Conservation (phyloP, 1,140 invertebrate species). For the Habropoda laboriosa region DNA sequence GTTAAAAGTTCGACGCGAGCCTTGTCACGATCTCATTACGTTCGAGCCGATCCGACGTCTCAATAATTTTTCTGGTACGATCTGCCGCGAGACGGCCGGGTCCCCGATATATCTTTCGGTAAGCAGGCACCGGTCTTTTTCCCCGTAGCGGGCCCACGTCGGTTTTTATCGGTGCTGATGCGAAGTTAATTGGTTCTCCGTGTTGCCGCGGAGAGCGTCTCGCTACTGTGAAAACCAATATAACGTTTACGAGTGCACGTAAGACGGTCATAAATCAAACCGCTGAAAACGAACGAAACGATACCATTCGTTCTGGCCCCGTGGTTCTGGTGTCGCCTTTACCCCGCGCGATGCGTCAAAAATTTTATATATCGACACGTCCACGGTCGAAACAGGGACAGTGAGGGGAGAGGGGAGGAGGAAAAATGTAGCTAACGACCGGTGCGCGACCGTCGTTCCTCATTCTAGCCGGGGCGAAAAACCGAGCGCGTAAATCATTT, state of each 20-base stretch:
- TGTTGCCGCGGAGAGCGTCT: constrained; percentile 32
- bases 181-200: constrained; percentile 57
- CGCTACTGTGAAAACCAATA: constrained; percentile 61
- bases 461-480: not conserved
- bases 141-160: constrained; percentile 20
- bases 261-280: constrained; percentile 64
- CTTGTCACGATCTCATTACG: constrained; percentile 4
- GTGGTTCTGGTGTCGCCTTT: not conserved
- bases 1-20: not conserved
- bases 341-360: not conserved
- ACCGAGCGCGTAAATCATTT: constrained; percentile 38
- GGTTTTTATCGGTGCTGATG: constrained; percentile 47
- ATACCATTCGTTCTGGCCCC: constrained; percentile 50
- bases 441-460: constrained; percentile 25
- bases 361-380: constrained; percentile 30
- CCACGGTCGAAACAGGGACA: too few species aligned
- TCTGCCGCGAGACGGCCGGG: not conserved
- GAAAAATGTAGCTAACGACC: constrained; percentile 28
- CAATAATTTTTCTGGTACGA: constrained; percentile 22
- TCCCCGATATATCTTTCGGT: constrained; percentile 2
- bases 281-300: constrained; percentile 62
- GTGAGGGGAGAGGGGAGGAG: not conserved
- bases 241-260: constrained; percentile 64
- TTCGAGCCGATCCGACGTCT: constrained; percentile 17
- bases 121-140: constrained; percentile 2